Evolutionary conservation across 2,797 vertebrate species (phyloP).

Genomic region (Trachurus trachurus): DNA sequence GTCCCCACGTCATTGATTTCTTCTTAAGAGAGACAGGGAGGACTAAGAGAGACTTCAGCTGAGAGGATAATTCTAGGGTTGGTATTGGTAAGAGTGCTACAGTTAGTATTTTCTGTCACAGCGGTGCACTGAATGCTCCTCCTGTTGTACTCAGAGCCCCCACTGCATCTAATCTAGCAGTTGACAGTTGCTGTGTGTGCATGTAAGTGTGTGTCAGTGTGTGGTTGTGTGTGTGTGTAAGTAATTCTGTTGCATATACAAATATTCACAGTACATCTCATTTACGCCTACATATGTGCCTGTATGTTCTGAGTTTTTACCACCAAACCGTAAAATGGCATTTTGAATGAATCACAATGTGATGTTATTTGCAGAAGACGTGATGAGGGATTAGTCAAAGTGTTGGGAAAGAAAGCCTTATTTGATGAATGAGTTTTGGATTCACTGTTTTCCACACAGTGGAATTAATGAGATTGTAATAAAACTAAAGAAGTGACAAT

Average conservation of each 20-base stretch:
- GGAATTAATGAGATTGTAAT: conserved; percentile 14
- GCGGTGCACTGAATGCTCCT: conserved; percentile 62
- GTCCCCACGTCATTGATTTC: conserved; percentile 71
- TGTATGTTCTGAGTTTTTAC: conserved; percentile 10
- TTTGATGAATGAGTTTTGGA: background rate
- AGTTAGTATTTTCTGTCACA: conserved; percentile 76
- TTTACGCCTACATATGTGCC: background rate
- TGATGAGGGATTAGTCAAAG: background rate
- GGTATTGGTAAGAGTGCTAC: conserved; percentile 76
- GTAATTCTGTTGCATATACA: conserved; percentile 3
- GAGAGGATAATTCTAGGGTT: conserved; percentile 81
- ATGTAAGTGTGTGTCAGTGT: conserved; percentile 6
- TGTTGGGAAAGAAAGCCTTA: background rate
- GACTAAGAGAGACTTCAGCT: conserved; percentile 69
- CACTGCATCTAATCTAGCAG: conserved; percentile 63
- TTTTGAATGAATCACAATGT: background rate
- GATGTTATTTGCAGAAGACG: background rate
- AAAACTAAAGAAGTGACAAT: conserved; percentile 8
- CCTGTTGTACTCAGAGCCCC: conserved; percentile 54
- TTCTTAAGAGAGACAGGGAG: conserved; percentile 67
- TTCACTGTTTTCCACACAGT: background rate
- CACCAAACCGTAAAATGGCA: background rate
- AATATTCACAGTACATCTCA: conserved; percentile 2
- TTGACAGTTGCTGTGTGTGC: conserved; percentile 48
- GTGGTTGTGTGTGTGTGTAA: conserved; percentile 9